These are phyloP conservation scores for Villa cingulata DNA, from an alignment of 2,888 invertebrate genomes.

Conservation along the genomic window DNA sequence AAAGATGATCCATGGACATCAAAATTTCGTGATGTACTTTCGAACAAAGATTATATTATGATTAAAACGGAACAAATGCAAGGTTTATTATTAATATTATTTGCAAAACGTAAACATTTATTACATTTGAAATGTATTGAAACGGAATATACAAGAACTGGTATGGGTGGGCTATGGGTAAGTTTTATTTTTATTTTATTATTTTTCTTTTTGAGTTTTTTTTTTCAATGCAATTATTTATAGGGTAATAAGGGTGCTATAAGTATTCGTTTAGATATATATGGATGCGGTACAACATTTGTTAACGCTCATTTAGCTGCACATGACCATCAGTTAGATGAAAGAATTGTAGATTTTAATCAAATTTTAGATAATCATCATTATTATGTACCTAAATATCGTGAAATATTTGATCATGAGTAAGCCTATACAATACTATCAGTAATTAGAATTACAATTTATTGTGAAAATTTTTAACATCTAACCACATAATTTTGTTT, in stretches of 20 bases:
- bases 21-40: constrained; percentile 54
- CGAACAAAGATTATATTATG: constrained; percentile 56
- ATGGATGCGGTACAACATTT: constrained; percentile 77
- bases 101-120: constrained; percentile 64
- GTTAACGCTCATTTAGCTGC: constrained; percentile 85
- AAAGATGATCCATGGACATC: constrained; percentile 79
- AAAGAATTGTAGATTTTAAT: constrained; percentile 77
- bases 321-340: constrained; percentile 71
- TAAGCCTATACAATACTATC: constrained; percentile 28
- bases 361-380: constrained; percentile 70
- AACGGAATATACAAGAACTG: constrained; percentile 76
- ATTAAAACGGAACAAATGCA: constrained; percentile 70
- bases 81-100: constrained; percentile 68
- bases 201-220: neutral
- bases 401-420: constrained; percentile 84
- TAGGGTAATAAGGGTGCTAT: constrained; percentile 95
- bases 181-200: neutral
- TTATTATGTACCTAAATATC: constrained; percentile 63
- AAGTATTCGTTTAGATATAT: constrained; percentile 70
- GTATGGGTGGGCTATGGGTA: constrained; percentile 86
- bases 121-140: constrained; percentile 73
- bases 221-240: neutral
- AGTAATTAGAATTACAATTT: neutral
- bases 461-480: no score
- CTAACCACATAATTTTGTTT: no score